A percentile compares a stretch with the other conserved stretches of the same genome.
Conservation (phyloP, 1,140 invertebrate species). For the Drosophila nikananu region DNA sequence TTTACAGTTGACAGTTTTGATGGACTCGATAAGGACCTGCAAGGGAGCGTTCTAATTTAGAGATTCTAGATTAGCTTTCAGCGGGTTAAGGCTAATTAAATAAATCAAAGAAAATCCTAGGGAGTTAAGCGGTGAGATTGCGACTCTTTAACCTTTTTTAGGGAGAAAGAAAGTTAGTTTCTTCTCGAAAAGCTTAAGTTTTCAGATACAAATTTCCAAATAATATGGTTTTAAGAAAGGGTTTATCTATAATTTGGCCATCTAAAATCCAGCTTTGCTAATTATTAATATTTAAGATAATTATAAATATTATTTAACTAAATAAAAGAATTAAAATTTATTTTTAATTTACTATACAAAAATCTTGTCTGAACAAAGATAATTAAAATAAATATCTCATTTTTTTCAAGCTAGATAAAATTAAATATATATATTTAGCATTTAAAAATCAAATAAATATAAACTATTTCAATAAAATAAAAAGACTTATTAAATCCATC, state of each 20-base stretch:
- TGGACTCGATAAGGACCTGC: conserved; percentile 30
- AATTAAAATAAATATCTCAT: too few species aligned
- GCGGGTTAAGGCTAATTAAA: not conserved
- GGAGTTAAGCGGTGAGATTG: conserved; percentile 5
- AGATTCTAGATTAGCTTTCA: conserved; percentile 27
- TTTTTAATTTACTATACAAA: not conserved
- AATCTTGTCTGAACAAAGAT: not conserved
- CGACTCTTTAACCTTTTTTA: not conserved
- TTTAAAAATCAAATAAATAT: not conserved
- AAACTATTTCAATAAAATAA: not conserved
- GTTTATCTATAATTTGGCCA: not conserved
- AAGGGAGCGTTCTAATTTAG: conserved; percentile 14
- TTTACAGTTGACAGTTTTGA: conserved; percentile 77
- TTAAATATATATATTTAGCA: too few species aligned
- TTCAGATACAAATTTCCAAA: not conserved
- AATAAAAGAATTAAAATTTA: too few species aligned
- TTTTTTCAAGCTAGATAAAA: too few species aligned
- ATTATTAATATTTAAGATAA: not conserved
- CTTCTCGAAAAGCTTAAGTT: rapidly evolving
- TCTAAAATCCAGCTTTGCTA: not conserved
- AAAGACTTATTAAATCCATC: too few species aligned
- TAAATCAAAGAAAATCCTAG: not conserved
- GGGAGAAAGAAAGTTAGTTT: too few species aligned
- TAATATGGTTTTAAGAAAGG: not conserved
- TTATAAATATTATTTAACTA: not conserved